phyloP scores from a whole-genome alignment of 2,113 vertebrate species.

The Lophochroa leadbeateri region DNA sequence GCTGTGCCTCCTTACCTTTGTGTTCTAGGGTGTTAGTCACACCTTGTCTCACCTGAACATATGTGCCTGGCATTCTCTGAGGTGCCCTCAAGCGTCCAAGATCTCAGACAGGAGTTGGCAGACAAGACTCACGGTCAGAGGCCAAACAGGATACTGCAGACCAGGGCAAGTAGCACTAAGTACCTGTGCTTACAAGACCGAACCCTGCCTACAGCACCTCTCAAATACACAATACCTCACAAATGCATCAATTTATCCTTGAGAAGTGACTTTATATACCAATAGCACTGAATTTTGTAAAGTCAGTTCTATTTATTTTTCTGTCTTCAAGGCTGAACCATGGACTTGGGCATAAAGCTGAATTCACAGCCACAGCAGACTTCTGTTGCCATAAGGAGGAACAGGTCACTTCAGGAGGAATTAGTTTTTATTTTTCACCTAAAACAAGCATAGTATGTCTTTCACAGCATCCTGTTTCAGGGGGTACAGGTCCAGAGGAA shows the following conservation, averaged over 20 bases:
- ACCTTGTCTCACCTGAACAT: background rate
- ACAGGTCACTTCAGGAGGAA: background rate
- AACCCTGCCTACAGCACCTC: background rate
- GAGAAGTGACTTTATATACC: background rate
- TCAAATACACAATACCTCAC: background rate
- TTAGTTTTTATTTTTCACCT: background rate
- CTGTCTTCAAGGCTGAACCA: background rate
- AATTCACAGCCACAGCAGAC: background rate
- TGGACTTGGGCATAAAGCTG: background rate
- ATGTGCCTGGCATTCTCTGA: background rate
- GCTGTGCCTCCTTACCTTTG: background rate
- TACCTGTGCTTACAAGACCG: background rate
- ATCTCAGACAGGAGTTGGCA: background rate
- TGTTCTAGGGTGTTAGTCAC: background rate
- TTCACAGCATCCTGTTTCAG: background rate
- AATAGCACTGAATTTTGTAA: background rate
- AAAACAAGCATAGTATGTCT: background rate
- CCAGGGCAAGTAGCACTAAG: background rate
- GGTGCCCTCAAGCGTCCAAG: background rate
- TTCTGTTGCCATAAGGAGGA: background rate
- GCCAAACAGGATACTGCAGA: background rate
- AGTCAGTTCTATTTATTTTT: background rate
- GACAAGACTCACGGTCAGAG: background rate
- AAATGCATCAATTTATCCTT: background rate
- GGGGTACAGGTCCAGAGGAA: background rate